Evolutionary conservation across 2,888 invertebrate genomes (phyloP).

Genomic region (Liopterus haemorrhoidalis): DNA sequence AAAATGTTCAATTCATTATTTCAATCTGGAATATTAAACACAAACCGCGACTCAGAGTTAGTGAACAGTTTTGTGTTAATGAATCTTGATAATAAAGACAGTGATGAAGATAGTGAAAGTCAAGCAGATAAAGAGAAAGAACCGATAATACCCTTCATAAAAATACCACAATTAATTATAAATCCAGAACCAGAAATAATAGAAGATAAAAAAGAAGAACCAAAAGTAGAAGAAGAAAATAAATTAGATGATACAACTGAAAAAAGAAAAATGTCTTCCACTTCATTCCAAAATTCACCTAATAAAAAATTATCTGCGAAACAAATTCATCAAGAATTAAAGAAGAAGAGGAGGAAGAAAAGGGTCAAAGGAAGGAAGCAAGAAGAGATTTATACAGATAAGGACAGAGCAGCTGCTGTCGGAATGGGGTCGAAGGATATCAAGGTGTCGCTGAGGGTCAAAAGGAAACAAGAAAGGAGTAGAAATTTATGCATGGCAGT

Average conservation of each 20-base stretch:
- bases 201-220: conserved; percentile 34
- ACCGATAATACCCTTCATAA: conserved; percentile 1
- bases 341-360: conserved; percentile 42
- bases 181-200: conserved; percentile 18
- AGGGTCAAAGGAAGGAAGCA: conserved; percentile 41
- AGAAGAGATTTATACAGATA: conserved; percentile 83
- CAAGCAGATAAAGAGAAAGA: conserved; percentile 16
- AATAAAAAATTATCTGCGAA: conserved; percentile 25
- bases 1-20: no score
- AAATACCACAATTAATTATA: no score
- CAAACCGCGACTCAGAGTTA: conserved; percentile 66
- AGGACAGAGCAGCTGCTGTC: conserved; percentile 84
- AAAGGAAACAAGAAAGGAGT: conserved; percentile 70
- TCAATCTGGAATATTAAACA: no score
- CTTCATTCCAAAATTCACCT: conserved; percentile 9
- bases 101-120: conserved; percentile 38
- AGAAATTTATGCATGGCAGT: conserved; percentile 67
- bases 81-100: conserved; percentile 47
- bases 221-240: conserved; percentile 30
- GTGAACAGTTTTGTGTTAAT: conserved; percentile 74
- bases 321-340: conserved; percentile 41
- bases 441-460: conserved; percentile 74
- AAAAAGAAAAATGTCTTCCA: conserved; percentile 16
- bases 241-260: conserved; percentile 14
- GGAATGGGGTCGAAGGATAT: conserved; percentile 83